Percentiles rank a stretch among this genome's conserved stretches.
Evolutionary conservation across 2,113 vertebrate genomes (phyloP).

Genomic region (Oryzias javanicus): DNA sequence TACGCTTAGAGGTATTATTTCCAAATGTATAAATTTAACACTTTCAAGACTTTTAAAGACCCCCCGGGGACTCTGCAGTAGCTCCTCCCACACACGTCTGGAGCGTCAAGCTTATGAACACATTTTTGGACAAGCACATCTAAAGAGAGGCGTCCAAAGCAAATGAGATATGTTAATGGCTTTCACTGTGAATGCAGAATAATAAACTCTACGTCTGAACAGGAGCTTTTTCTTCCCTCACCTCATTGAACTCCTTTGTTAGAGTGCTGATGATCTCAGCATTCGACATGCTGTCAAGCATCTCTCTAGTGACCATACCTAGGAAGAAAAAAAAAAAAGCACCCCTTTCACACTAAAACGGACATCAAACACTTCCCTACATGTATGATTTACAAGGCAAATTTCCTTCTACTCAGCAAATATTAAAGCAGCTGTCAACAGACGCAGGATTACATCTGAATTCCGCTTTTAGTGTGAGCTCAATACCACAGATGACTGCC

Average conservation of each 20-base stretch:
- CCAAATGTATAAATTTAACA: too few species aligned
- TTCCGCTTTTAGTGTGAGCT: slow-evolving; percentile 29
- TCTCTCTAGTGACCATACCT: slow-evolving; percentile 82
- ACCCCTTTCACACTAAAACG: not conserved
- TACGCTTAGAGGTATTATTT: too few species aligned
- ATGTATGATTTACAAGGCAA: not conserved
- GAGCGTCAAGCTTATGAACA: too few species aligned
- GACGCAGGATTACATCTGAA: slow-evolving; percentile 12
- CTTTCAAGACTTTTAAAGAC: too few species aligned
- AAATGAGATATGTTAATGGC: too few species aligned
- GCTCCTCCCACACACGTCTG: too few species aligned
- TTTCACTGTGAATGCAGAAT: too few species aligned
- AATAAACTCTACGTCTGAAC: not conserved
- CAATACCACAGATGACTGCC: slow-evolving; percentile 42
- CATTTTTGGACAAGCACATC: too few species aligned
- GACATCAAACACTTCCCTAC: not conserved
- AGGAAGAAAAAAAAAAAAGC: slow-evolving; percentile 11
- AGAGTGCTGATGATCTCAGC: slow-evolving; percentile 84
- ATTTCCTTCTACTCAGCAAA: not conserved
- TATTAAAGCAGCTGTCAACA: slow-evolving; percentile 10
- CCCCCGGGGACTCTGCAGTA: too few species aligned
- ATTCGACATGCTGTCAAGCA: slow-evolving; percentile 83
- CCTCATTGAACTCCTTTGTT: slow-evolving; percentile 87
- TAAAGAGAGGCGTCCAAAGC: too few species aligned
- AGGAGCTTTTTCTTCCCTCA: slow-evolving; percentile 39